Conservation (phyloP, 2,797 vertebrate genomes). For the Lophotriccus pileatus region DNA sequence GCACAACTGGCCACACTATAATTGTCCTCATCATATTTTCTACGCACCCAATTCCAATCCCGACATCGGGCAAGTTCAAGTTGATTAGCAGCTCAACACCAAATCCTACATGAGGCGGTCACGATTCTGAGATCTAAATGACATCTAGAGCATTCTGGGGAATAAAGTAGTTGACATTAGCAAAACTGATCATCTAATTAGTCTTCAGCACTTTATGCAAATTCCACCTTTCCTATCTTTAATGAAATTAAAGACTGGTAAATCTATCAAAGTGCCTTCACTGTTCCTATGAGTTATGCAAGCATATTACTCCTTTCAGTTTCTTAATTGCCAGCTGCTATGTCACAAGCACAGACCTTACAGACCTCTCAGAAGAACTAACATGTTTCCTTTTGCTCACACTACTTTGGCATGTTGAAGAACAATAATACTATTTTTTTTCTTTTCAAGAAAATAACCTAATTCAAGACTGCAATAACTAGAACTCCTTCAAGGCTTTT, state of each 20-base stretch:
- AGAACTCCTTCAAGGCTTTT: neutral
- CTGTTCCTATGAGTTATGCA: neutral
- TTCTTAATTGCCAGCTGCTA: neutral
- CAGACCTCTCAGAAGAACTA: neutral
- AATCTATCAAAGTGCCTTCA: neutral
- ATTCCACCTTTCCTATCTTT: neutral
- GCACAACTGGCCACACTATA: neutral
- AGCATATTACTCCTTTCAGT: neutral
- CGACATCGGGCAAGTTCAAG: neutral
- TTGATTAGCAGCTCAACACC: neutral
- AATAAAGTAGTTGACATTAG: neutral
- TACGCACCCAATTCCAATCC: neutral
- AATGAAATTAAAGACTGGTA: neutral
- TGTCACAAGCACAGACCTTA: neutral
- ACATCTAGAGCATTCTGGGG: neutral
- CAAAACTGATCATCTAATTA: neutral
- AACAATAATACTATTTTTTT: neutral
- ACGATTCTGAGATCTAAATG: neutral
- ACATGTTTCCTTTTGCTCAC: neutral
- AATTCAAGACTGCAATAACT: neutral
- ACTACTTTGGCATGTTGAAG: neutral
- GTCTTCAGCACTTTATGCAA: neutral
- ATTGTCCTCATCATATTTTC: neutral
- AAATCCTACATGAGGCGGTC: neutral
- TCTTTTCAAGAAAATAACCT: neutral